Evolutionary conservation across 30 jellyfish, hydroid and myxozoan species (phyloP).

Genomic region (Pseudorhiza aurosa): DNA sequence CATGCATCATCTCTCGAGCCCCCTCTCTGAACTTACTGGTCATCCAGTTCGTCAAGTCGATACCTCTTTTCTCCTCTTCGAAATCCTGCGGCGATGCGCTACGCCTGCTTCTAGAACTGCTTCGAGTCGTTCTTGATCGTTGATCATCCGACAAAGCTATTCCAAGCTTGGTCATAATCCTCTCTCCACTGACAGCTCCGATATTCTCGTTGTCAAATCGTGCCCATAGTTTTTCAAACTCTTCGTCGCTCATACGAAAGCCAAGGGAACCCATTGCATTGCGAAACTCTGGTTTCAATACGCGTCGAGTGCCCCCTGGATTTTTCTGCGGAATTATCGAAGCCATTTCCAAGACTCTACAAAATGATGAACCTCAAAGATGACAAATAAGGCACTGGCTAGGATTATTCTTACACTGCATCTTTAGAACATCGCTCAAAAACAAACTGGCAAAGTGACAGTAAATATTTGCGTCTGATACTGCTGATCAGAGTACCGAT

Average conservation of each 20-base stretch:
- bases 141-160: constrained; percentile 25
- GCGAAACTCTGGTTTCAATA: constrained; percentile 71
- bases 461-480: too few relatives aligned
- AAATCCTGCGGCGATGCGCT: constrained; percentile 11
- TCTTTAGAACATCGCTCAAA: too few relatives aligned
- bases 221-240: constrained; percentile 84
- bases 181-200: constrained; percentile 68
- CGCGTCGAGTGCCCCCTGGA: constrained; percentile 70
- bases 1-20: constrained; percentile 74
- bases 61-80: constrained; percentile 24
- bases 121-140: background rate
- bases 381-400: too few relatives aligned
- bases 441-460: too few relatives aligned
- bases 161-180: constrained; percentile 50
- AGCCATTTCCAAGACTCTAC: constrained; percentile 68
- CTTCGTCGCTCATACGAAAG: constrained; percentile 55
- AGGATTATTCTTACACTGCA: too few relatives aligned
- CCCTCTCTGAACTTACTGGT: constrained; percentile 66
- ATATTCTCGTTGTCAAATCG: constrained; percentile 67
- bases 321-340: constrained; percentile 58
- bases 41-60: constrained; percentile 66
- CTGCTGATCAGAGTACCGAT: too few relatives aligned
- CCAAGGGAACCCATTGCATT: constrained; percentile 68
- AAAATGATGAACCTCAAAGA: too few relatives aligned
- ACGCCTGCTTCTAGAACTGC: constrained; percentile 16